A percentile compares a stretch with the other conserved stretches of the same genome.
Evolutionary conservation across 2,888 invertebrate species (phyloP).

Genomic region (Melanostoma mellinum): DNA sequence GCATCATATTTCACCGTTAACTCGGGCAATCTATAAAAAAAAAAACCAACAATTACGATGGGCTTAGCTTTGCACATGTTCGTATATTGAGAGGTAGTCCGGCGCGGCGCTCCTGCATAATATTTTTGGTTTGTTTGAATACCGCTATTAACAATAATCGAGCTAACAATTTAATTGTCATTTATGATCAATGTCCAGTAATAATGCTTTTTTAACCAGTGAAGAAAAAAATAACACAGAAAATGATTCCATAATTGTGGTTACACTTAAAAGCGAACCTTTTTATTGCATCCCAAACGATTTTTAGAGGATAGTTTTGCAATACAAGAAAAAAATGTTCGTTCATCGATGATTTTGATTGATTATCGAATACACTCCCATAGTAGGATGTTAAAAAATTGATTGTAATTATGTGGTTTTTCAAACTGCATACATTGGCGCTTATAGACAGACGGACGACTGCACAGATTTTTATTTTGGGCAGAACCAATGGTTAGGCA

Average conservation of each 20-base stretch:
- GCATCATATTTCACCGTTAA: conserved; percentile 67
- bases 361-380: conserved; percentile 61
- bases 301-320: conserved; percentile 36
- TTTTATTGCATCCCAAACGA: conserved; percentile 9
- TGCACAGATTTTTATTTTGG: not conserved
- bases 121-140: conserved; percentile 38
- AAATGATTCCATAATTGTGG: not conserved
- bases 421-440: conserved; percentile 20
- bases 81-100: not conserved
- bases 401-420: conserved; percentile 53
- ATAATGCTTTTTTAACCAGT: conserved; percentile 26
- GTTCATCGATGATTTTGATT: conserved; percentile 53
- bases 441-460: not conserved
- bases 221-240: not conserved
- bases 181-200: conserved; percentile 66
- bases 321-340: conserved; percentile 26
- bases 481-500: conserved; percentile 26
- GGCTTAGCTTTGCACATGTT: not conserved
- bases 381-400: conserved; percentile 52
- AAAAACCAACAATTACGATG: conserved; percentile 59
- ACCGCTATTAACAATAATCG: conserved; percentile 43
- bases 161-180: conserved; percentile 70
- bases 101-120: conserved; percentile 21
- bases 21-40: conserved; percentile 54
- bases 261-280: not conserved